A percentile compares a stretch with the other conserved stretches of the same genome.
phyloP scores from a whole-genome alignment of 2,113 vertebrate genomes.

The Dasyornis broadbenti region DNA sequence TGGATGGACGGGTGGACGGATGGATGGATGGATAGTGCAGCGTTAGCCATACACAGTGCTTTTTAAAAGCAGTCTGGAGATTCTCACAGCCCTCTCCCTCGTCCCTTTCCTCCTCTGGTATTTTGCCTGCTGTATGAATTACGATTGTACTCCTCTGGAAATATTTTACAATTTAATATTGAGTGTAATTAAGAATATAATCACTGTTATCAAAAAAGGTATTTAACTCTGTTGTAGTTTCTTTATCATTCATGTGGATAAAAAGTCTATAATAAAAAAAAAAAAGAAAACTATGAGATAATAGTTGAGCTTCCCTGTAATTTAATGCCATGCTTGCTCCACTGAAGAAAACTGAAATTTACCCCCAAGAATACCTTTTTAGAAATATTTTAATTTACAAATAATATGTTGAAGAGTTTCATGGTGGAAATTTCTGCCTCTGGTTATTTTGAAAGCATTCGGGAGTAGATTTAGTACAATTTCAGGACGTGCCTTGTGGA shows the following conservation, averaged over 20 bases:
- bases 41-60: constrained; percentile 58
- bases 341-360: neutral
- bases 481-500: neutral
- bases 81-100: neutral
- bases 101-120: constrained; percentile 61
- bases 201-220: constrained; percentile 91
- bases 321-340: constrained; percentile 49
- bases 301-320: constrained; percentile 63
- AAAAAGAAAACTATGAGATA: constrained; percentile 67
- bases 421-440: neutral
- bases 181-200: constrained; percentile 89
- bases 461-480: neutral
- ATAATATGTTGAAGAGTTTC: neutral
- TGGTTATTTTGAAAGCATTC: neutral
- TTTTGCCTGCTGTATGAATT: constrained; percentile 84
- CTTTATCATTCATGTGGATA: constrained; percentile 98
- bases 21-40: constrained; percentile 3
- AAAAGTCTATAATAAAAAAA: constrained; percentile 88
- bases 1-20: neutral
- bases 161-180: constrained; percentile 89
- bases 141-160: constrained; percentile 78
- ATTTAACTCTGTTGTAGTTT: constrained; percentile 99
- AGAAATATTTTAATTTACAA: constrained; percentile 23
- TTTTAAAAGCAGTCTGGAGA: constrained; percentile 66
- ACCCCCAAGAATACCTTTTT: neutral